Base-by-base conservation (phyloP, 2,113 vertebrate genomes). In the Alligator mississippiensis region DNA sequence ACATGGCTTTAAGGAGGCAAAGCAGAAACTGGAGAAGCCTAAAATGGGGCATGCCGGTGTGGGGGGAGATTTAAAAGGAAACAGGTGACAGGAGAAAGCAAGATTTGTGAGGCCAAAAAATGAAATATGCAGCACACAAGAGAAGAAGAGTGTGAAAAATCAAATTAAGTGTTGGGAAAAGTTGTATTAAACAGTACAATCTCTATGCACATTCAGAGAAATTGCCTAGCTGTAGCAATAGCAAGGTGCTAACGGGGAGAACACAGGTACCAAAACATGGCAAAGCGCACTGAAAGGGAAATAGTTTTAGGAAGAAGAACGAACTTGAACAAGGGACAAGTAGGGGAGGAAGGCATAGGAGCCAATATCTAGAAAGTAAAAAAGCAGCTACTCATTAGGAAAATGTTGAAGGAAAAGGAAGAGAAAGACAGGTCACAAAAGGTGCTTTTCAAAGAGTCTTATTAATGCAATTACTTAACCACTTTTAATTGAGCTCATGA, bases 401-500 rank as follows among this genome's bases (percentile, higher is more conserved):
- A 91, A 93, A 85, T 58, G 66, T 74, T 11, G 1, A 18, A 12
- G 4, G 54, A 60, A 12, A 9, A 64, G 21, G 54, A 57, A 25
- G 7, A 6, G 22, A 18, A 3, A n/a, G 62, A 59, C 3, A 77
- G 9, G 30, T 86, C 80, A 84, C 90, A 17, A 82, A 90, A 87
- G 82, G 78, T 4, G 62, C 82, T 89, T 95, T 77, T 82, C 3
- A 85, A 94, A 90, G 47, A 47, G 86, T 94, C 85, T 82, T 90
- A 82, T 93, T 95, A 92, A 70, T 80, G 82, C 87, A 94, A 94
- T 95, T 95, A 96, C 80, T 94, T 96, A 90, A 96, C 58, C 82
- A 84, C 80, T 92, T 93, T 47, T 96, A 95, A 95, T 87, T 80
- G 89, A 66, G 80, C 80, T 97, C 93, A 96, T 83, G 91, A 97